These are phyloP conservation scores for Chiroxiphia lanceolata DNA, from an alignment of 2,797 vertebrate species.

Conservation along the genomic window DNA sequence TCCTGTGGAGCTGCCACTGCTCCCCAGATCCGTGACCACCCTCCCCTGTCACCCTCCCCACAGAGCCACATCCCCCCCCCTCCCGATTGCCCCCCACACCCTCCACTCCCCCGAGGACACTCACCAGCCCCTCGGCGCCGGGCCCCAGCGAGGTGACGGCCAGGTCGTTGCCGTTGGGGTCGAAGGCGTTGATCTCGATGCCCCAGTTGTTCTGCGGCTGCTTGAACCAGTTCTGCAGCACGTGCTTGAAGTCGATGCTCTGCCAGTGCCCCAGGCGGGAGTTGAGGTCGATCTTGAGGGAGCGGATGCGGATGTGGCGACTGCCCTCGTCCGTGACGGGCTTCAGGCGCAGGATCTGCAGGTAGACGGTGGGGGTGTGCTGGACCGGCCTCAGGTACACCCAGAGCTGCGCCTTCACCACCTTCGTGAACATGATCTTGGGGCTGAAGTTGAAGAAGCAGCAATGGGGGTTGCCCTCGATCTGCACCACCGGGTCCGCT, in stretches of 20 bases:
- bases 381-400: conserved; percentile 95
- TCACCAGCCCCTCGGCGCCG: conserved; percentile 97
- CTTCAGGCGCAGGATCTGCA: conserved; percentile 96
- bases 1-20: rapidly evolving
- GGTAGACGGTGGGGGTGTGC: conserved; percentile 94
- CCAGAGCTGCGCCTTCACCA: conserved; percentile 98
- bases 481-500: conserved; percentile 95
- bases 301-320: conserved; percentile 96
- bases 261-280: conserved; percentile 95
- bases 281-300: conserved; percentile 95
- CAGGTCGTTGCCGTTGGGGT: conserved; percentile 95
- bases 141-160: conserved; percentile 94
- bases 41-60: too few species aligned
- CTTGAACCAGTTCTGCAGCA: conserved; percentile 99
- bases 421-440: conserved; percentile 99
- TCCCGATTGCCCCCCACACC: too few species aligned
- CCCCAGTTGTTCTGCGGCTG: conserved; percentile 99
- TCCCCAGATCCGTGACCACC: not conserved
- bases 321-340: conserved; percentile 91
- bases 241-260: conserved; percentile 99
- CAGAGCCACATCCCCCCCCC: too few species aligned
- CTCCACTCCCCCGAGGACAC: conserved; percentile 18
- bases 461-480: conserved; percentile 95
- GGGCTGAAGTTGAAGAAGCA: conserved; percentile 99
- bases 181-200: conserved; percentile 98